Evolutionary conservation across 2,113 vertebrate species (phyloP), one percentile per base, ranked within the genome.

Genomic region (Hystrix brachyura): DNA sequence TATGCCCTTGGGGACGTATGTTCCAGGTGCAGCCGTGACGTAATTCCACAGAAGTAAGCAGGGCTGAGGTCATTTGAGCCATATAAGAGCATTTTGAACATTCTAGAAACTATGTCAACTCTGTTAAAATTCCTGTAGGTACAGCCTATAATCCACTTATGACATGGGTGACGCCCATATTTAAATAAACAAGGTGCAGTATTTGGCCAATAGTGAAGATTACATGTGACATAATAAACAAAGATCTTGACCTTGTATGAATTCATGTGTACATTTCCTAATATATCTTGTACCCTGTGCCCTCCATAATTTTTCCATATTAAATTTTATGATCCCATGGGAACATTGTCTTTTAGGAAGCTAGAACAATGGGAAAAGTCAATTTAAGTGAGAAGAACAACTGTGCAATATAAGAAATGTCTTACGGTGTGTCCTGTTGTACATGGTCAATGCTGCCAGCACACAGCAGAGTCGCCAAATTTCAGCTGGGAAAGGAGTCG

Each of bases 381-480:
- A 43, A 25, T 79, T 51, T 14, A 51, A 46, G 29, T 79, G 57
- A 25, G 46, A 78, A 64, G 67, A 62, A 94, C 32, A 83, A 27
- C 21, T 60, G 57, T 5, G 1, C 59, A 43, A 84, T 62, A 15
- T 3, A 0, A 38, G 92, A 69, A 43, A 48, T 55, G 71, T 0
- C 0, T 1, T 0, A 65, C 83, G 86, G 7, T 21, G 51, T 88
- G 6, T 78, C 55, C 32, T 43, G 0, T 53, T 72, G 29, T 51
- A 15, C 34, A 48, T 38, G 60, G 71, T 29, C 38, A 69, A 94
- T 67, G 23, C 62, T 62, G 48, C 85, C 27, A 43, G 55, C 14
- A 13, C 55, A 7, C 0, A n/a, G 3, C 57, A 38, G 59, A 59
- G n/a, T 43, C 27, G 43, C 72, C 23, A 71, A n/a, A n/a, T 13